Base-by-base conservation (phyloP, 2,888 invertebrate genomes). In the Ametastegia equiseti region DNA sequence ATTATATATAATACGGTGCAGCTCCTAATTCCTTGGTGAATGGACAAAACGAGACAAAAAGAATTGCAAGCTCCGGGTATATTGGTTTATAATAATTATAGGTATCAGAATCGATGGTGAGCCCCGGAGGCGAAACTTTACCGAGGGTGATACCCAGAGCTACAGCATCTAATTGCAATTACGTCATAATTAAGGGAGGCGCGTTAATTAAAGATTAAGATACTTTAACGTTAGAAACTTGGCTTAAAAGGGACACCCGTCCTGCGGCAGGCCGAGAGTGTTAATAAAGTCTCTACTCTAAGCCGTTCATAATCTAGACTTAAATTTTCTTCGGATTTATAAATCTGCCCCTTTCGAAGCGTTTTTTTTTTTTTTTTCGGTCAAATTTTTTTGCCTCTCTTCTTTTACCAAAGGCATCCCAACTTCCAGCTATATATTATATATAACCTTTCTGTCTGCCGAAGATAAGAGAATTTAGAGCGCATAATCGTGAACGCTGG, bases 161-260 rank as follows among this genome's bases (percentile, higher is more conserved):
- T 86, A 85, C 77, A 63, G 60, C 67, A 79, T 87, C 84, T 86
- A 87, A 86, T 87, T 88, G 84, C 86, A 87, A 87, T 88, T 88
- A 81, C 81, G 81, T 77, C 75, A 87, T 87, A 87, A 88, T 87
- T 86, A 86, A 84, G 86, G 83, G 82, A 69, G 81, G 83, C 85
- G 85, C 80, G 81, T 87, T 88, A 88, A 89, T 88, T 88, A 88
- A 87, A 88, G 88, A 88, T 88, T 87, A 88, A 87, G 88, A 88
- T 88, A 88, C 86, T 86, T 86, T 83, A 84, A 78, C 84, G 82
- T 83, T 73, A 81, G 81, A 82, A 87, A 87, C 83, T 86, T 85
- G 82, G 81, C 79, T 84, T 84, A 85, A 86, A 87, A 85, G 83
- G 82, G 82, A 84, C 80, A 82, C 71, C 71, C 57, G 63, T 63